Conservation (phyloP, 2,797 vertebrate species). For the Bradypus variegatus region DNA sequence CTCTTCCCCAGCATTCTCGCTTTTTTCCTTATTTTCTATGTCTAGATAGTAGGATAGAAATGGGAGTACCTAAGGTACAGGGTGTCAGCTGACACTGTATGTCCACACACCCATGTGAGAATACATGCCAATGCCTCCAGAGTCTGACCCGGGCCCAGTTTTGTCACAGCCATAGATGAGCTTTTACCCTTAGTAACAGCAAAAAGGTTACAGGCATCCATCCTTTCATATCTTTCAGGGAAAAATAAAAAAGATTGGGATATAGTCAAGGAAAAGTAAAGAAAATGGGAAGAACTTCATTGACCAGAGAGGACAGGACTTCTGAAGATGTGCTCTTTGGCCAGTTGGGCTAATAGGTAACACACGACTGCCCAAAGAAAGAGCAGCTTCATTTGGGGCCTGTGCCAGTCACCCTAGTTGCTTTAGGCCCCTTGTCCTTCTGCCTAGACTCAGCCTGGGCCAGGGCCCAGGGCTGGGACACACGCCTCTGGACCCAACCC, state of each 20-base stretch:
- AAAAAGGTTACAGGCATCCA: neutral
- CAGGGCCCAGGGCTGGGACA: neutral
- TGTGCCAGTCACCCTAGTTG: neutral
- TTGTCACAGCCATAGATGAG: neutral
- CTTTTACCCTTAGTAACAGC: neutral
- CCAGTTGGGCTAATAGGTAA: neutral
- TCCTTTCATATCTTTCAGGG: neutral
- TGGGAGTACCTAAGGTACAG: rapidly evolving
- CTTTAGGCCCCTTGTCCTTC: neutral
- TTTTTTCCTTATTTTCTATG: neutral
- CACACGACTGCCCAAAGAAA: neutral
- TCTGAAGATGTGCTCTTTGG: neutral
- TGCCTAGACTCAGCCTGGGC: neutral
- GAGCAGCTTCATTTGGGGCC: neutral
- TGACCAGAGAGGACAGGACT: neutral
- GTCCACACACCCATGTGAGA: neutral
- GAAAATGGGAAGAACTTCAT: neutral
- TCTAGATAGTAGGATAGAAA: neutral
- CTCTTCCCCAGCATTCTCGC: neutral
- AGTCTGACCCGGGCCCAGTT: neutral
- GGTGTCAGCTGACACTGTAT: neutral
- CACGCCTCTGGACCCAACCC: neutral
- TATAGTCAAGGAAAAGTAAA: neutral
- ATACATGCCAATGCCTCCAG: rapidly evolving
- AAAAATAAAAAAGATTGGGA: neutral